Evolutionary conservation across 1,140 invertebrate species (phyloP).

Genomic region (Neomicropteryx cornuta): DNA sequence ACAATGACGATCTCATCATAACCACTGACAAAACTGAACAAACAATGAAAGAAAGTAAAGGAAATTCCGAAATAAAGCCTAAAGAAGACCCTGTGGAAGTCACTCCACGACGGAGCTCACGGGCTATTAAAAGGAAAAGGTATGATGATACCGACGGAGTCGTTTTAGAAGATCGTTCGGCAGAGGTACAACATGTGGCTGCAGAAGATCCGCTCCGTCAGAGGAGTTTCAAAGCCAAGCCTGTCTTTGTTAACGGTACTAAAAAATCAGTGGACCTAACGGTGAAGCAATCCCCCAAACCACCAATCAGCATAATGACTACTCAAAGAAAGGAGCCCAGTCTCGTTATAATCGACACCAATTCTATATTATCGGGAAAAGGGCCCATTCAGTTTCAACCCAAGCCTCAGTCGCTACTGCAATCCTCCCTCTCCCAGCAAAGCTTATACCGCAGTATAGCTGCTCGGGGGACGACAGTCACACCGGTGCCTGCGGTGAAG

Average conservation of each 20-base stretch:
- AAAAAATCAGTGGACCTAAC: conserved; percentile 62
- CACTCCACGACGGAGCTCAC: conserved; percentile 47
- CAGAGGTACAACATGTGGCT: no score
- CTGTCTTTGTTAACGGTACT: conserved; percentile 62
- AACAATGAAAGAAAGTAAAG: conserved; percentile 15
- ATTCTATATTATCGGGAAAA: conserved; percentile 52
- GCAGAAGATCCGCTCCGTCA: conserved; percentile 54
- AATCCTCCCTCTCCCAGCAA: conserved; percentile 14
- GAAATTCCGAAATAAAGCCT: conserved; percentile 10
- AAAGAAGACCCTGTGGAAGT: no score
- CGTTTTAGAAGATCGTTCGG: no score
- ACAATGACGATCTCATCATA: conserved; percentile 21
- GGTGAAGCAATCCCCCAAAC: conserved; percentile 32
- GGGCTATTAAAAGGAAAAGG: conserved; percentile 51
- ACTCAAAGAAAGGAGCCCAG: conserved; percentile 62
- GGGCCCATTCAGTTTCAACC: conserved; percentile 19
- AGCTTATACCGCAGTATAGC: conserved; percentile 30
- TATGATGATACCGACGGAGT: conserved; percentile 55
- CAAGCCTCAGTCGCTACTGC: conserved; percentile 6
- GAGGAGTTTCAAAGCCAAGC: conserved; percentile 30
- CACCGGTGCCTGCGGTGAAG: no score
- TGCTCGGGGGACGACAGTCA: conserved; percentile 30
- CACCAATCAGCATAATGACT: conserved; percentile 18
- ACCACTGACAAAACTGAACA: conserved; percentile 19
- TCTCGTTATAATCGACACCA: conserved; percentile 68